Evolutionary conservation across 1,140 invertebrate species (phyloP), one percentile per base, ranked within the genome.

Genomic region (Himalopsyche phryganea): DNA sequence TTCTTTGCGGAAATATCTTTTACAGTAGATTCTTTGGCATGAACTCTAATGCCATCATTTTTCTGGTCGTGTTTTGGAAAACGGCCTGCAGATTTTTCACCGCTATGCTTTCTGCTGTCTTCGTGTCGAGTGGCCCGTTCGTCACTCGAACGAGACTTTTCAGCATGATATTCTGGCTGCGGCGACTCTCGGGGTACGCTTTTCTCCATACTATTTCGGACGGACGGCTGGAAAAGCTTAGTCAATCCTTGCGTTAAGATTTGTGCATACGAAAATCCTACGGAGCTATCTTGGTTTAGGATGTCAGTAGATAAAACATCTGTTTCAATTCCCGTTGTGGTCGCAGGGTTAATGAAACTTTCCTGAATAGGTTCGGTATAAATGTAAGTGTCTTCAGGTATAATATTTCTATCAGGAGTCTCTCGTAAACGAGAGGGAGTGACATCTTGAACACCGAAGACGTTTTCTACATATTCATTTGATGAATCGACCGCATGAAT

Each of bases 191-290:
- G 32, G 35, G 41, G 36, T 42, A 14, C 6, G 15, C 17, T 7
- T 44, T 28, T 42, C 23, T 41, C 41, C 13, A 33, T 48, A 14
- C 41, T 28, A 44, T 11, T 14, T 32, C 33, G 40, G 77, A 76
- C 81, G 80, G 80, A 82, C 81, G 79, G 79, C 80, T 81, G 80
- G 70, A 71, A 63, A 61, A 68, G 65, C 66, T 74, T 66, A 68
- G 62, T 73, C 35, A 88, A 77, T 2, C 86, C 86, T 58, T 87
- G 81, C 2, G 85, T 83, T 59, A 89, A 76, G 66, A 88, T 86
- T 72, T 87, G 84, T 13, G 86, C 86, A 70, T 88, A 89, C 1
- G 86, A 88, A 57, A 85, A 78, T 40, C 77, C 75, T 44, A 75
- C 69, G 9, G 60, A 65, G 44, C 68, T 69, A 7, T 15, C 57